Base-by-base conservation (phyloP, 1,140 invertebrate genomes). In the Hydropsyche tenuis region DNA sequence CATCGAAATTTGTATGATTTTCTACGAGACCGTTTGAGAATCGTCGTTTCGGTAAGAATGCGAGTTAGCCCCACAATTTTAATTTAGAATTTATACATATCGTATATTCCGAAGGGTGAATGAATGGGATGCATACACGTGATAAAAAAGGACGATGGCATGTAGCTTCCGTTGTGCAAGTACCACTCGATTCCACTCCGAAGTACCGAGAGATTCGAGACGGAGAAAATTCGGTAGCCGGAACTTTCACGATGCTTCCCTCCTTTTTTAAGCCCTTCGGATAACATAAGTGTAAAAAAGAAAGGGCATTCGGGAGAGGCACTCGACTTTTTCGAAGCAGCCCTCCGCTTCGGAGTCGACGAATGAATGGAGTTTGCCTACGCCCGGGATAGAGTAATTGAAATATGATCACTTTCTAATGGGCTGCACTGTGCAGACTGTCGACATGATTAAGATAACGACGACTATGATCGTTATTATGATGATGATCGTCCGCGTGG, bases 341-440 rank as follows among this genome's bases (percentile, higher is more conserved):
- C 56, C 56, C 22, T 60, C 23, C n/a, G 45, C 25, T 25, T 23
- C 20, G 23, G 22, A 12, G 22, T 60, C 18, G 20, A 22, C 12
- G 56, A 23, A 60, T 60, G 56, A 60, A 60, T 25, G 23, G 56
- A 60, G 20, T 60, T 27, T 16, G 45, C 16, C 45, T 48, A 60
- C 53, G 18, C 22, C 22, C 6, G 48, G 68, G 23, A 56, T 42
- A 42, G 68, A 42, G 51, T 70, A 70, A 70, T 70, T 70, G 68
- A 70, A 70, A 70, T 70, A 70, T 70, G 68, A 70, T 70, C 48
- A 27, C 25, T 48, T 48, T 45, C 42, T 68, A 68, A 70, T 56
- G 12, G 68, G 48, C 46, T 70, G 51, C 48, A 70, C 51, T 70
- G 45, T 70, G 48, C 68, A 27, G 48, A 18, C 30, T 70, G 65